Base-by-base conservation (phyloP, 2,113 vertebrate genomes). In the Neomonachus schauinslandi region DNA sequence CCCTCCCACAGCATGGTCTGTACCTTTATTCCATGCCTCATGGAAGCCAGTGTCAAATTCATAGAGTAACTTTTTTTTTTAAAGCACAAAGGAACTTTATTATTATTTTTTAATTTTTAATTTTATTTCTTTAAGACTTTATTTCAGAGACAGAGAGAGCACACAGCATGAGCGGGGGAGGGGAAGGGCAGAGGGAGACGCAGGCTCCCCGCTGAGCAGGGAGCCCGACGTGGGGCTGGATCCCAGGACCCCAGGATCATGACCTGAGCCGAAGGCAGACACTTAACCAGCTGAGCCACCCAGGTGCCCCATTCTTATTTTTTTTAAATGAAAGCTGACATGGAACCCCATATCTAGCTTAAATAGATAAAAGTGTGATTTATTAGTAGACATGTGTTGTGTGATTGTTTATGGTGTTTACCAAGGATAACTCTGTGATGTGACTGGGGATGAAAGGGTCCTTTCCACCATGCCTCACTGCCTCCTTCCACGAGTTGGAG, bases 1-100 rank as follows among this genome's bases (percentile, higher is more conserved):
- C 57, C 53, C 31, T 84, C 82, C n/a, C 5, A 18, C 1, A 7
- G 42, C 1, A 0, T 7, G 12, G 69, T 16, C 6, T 36, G 0
- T 33, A 14, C 33, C 39, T 46, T 36, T 28, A 21, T 22, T 51
- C n/a, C 11, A 81, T 33, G 31, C 18, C 51, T 79, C 51, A 0
- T 10, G 4, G 15, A 19, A 55, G 36, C 49, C 84, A 33, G 49
- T 46, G 49, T 83, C 49, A 26, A n/a, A 31, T 36, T 67, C 36
- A 36, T 4, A 79, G 51, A 5, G 11, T 24, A 19, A 8, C 55
- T 19, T 26, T 42, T 49, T 74, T 53, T 71, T 55, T 16, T 14
- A 57, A 39, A 61, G 26, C 61, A 80, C 42, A 55, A 49, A 83
- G n/a, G 55, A 71, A 72, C 1, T 65, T 42, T n/a, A 22, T 65